Base-by-base conservation (phyloP, 1,140 invertebrate species). In the Potamilus streckersoni region DNA sequence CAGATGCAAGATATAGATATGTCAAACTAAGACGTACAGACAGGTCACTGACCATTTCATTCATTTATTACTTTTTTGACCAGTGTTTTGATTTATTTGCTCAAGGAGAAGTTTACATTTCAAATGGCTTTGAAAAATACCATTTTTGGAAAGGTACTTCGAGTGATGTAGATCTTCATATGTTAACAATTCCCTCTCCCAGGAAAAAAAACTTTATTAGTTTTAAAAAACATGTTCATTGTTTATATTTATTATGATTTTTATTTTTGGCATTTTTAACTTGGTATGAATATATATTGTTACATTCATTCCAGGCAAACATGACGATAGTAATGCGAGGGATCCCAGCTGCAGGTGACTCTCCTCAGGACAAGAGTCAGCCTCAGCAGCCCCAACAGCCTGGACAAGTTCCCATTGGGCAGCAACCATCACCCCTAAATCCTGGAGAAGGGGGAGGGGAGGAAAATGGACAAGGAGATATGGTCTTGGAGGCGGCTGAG, bases 251-350 rank as follows among this genome's bases (percentile, higher is more conserved):
- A 27, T 16, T n/a, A 8, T 4, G 3, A 23, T 23, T 70, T 0
- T 17, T 27, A 59, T 15, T 70, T n/a, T 14, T 31, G 27, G 6
- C 17, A 49, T 59, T 70, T 23, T 16, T 12, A 55, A 70, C 57
- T 15, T 20, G 19, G 4, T 70, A 16, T 70, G 2, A 11, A 59
- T 70, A 17, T 17, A 1, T 14, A n/a, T 27, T 14, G 16, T 11
- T 14, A 70, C 3, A 55, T 68, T 56, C 63, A 55, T 73, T 76
- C n/a, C 59, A 80, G 73, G 71, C 72, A 78, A 78, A 65, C 74
- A 90, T 90, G 89, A 90, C 89, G 14, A 88, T 89, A 76, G 87
- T 87, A 55, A 90, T 90, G 89, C 83, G 84, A 73, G 87, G 87
- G 67, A 85, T 85, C 72, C 87, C 86, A 68, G 86, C 84, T 68